Conservation (phyloP, 2,888 invertebrate species). For the Himalopsyche kuldschensis region DNA sequence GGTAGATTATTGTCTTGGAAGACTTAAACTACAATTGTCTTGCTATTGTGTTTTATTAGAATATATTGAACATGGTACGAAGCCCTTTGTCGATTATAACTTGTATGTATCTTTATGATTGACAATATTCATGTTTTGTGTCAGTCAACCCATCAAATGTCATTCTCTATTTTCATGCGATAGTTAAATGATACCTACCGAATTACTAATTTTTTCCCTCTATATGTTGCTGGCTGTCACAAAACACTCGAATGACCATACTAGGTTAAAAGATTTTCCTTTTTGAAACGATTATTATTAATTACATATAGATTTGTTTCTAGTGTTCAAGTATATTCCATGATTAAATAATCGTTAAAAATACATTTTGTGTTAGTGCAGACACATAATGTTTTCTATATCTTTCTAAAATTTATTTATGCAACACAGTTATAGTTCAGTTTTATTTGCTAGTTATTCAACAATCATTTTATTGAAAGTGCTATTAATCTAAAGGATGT, state of each 20-base stretch:
- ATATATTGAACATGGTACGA: neutral
- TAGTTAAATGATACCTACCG: neutral
- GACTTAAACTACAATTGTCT: neutral
- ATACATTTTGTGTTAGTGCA: too few species aligned
- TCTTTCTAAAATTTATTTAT: too few species aligned
- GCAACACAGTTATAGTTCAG: too few species aligned
- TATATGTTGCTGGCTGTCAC: too few species aligned
- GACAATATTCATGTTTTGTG: constrained; percentile 6
- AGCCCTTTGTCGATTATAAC: neutral
- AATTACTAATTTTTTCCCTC: neutral
- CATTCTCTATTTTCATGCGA: neutral
- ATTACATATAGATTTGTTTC: neutral
- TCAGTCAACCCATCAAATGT: neutral
- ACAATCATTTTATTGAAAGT: too few species aligned
- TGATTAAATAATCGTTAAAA: too few species aligned
- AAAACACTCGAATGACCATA: too few species aligned
- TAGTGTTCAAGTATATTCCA: neutral
- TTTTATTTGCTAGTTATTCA: too few species aligned
- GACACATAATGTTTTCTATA: too few species aligned
- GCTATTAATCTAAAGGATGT: too few species aligned
- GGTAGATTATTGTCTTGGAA: neutral
- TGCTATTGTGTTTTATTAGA: neutral
- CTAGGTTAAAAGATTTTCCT: neutral
- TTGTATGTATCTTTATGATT: neutral
- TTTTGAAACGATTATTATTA: neutral